Percentiles rank a stretch among this genome's conserved stretches.
These are phyloP conservation scores for Eupsilia transversa DNA, from an alignment of 2,888 invertebrate genomes.

Conservation along the genomic window DNA sequence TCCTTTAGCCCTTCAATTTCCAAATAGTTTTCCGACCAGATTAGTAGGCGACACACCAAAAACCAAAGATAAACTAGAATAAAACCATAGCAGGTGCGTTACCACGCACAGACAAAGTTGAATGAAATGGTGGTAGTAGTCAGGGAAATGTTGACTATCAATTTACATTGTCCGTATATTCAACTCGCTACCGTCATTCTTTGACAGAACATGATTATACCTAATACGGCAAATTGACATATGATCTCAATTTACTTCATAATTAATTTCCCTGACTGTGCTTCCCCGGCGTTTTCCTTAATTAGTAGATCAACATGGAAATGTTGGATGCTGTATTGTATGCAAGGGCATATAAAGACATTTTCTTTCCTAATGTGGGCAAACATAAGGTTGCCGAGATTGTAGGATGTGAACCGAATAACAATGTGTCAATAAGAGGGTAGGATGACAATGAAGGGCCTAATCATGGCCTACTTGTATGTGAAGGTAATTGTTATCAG, in stretches of 20 bases:
- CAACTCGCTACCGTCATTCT: not conserved
- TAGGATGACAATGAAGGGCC: not conserved
- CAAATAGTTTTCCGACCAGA: not conserved
- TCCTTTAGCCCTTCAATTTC: not conserved
- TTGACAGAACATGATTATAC: not conserved
- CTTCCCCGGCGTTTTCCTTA: not conserved
- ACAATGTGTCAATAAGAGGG: constrained; percentile 27
- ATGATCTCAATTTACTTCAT: not conserved
- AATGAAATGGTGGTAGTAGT: not conserved
- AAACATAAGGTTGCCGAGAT: constrained; percentile 18
- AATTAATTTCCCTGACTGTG: not conserved
- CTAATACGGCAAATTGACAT: not conserved
- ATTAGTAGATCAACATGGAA: constrained; percentile 10
- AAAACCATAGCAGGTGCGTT: not conserved
- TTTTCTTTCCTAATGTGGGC: not conserved
- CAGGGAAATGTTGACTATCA: not conserved
- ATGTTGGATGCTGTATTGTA: not conserved
- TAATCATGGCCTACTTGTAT: constrained; percentile 14
- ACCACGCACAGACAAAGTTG: not conserved
- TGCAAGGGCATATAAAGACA: not conserved
- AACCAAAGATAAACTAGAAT: not conserved
- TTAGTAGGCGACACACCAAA: not conserved
- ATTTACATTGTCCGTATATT: not conserved
- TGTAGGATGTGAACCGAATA: constrained; percentile 31
- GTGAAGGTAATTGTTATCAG: constrained; percentile 30